Percentiles rank a stretch among this genome's conserved stretches.
These are phyloP conservation scores for Pachliopta kotzebuea DNA, from an alignment of 2,888 invertebrate genomes.

Conservation along the genomic window DNA sequence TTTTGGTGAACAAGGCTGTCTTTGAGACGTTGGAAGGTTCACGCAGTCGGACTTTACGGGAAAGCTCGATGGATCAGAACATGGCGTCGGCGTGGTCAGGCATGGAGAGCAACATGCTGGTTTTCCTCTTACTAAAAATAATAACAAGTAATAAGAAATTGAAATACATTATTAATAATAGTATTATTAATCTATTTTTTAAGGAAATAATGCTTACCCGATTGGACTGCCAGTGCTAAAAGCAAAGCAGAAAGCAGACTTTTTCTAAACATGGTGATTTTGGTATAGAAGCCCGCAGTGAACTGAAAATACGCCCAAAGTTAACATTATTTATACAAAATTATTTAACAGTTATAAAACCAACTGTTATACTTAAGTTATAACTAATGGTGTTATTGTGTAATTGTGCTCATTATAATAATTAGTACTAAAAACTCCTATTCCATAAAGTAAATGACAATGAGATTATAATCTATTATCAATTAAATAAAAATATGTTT, in stretches of 20 bases:
- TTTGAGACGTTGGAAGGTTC: not conserved
- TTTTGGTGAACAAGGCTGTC: not conserved
- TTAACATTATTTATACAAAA: not conserved
- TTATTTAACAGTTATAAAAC: not conserved
- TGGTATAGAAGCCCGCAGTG: not conserved
- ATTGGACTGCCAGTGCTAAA: not conserved
- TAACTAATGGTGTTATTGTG: too few relatives aligned
- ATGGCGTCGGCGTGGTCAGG: not conserved
- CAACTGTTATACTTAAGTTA: too few relatives aligned
- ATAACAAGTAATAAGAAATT: not conserved
- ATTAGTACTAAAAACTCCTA: too few relatives aligned
- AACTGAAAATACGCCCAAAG: not conserved
- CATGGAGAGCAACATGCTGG: not conserved
- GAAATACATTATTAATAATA: not conserved
- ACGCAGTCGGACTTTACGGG: not conserved
- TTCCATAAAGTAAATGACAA: too few relatives aligned
- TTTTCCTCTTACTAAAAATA: not conserved
- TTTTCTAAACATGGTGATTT: not conserved
- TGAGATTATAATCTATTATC: too few relatives aligned
- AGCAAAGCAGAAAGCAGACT: not conserved
- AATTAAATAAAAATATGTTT: too few relatives aligned
- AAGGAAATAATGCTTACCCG: constrained; percentile 1
- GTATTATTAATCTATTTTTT: too few relatives aligned
- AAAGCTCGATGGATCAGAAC: not conserved
- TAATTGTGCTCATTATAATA: too few relatives aligned